Evolutionary conservation across 2,797 vertebrate species (phyloP).

Genomic region (Halcyon leucocephala): DNA sequence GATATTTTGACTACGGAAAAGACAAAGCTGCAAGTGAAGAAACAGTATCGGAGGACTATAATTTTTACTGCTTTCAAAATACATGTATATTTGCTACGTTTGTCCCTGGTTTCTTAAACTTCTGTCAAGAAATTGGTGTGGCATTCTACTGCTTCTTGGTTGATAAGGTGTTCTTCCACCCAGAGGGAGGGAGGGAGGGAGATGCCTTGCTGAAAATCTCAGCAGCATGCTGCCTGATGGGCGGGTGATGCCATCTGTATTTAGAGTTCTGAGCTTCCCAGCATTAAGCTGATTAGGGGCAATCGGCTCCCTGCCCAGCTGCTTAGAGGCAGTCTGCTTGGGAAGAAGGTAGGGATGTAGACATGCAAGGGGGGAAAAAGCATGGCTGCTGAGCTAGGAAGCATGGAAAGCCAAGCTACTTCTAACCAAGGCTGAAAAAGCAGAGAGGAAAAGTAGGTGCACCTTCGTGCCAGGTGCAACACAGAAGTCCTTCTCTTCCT

Average conservation of each 20-base stretch:
- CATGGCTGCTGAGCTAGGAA: background rate
- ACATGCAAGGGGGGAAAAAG: background rate
- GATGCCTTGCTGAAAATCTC: background rate
- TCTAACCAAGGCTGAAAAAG: background rate
- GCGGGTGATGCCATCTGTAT: conserved; percentile 16
- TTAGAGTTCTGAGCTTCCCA: background rate
- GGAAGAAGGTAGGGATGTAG: background rate
- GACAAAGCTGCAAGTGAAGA: background rate
- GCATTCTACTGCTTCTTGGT: background rate
- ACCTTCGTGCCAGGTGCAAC: background rate
- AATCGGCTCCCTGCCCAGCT: conserved; percentile 31
- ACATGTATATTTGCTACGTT: accelerated
- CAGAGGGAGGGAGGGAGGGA: background rate
- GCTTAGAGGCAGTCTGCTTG: background rate
- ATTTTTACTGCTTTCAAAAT: background rate
- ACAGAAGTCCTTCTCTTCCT: background rate
- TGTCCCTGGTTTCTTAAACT: background rate
- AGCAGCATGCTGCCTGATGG: background rate
- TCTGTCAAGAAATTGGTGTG: accelerated
- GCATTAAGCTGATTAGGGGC: conserved; percentile 19
- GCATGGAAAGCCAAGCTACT: background rate
- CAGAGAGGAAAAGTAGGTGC: background rate
- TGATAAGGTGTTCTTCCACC: background rate
- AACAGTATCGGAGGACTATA: background rate
- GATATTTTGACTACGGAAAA: background rate